Percentiles rank a stretch among this genome's conserved stretches.
Evolutionary conservation across 2,113 vertebrate genomes (phyloP).

Genomic region (Petroica traversi): DNA sequence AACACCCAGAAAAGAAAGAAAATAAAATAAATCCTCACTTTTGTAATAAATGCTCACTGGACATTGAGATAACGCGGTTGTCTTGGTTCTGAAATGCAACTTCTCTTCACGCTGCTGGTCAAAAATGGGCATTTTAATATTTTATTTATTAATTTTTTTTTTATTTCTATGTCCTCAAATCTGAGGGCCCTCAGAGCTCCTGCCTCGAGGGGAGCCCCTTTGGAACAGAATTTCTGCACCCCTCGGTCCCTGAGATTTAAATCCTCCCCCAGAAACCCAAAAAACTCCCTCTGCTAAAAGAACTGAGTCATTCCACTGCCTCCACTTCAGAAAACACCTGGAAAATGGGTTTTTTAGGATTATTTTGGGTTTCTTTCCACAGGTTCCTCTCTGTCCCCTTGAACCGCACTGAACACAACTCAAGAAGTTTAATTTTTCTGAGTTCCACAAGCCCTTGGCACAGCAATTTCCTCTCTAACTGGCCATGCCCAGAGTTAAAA

Average conservation of each 20-base stretch:
- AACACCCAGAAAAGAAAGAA: neutral
- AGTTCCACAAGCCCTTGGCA: neutral
- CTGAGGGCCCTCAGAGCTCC: too few species aligned
- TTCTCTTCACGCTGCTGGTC: neutral
- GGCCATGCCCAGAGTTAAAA: neutral
- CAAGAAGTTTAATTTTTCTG: neutral
- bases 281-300: too few species aligned
- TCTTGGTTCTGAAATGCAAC: neutral
- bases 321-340: neutral
- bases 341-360: neutral
- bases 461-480: neutral
- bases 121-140: neutral
- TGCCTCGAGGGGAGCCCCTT: neutral
- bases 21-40: neutral
- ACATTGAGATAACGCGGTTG: neutral
- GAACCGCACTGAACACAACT: neutral
- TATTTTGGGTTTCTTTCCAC: neutral
- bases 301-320: too few species aligned
- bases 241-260: neutral
- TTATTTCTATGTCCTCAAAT: too few species aligned
- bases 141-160: too few species aligned
- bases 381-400: neutral
- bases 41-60: neutral
- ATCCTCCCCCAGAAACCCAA: too few species aligned
- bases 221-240: neutral